Percentiles rank a stretch among this genome's conserved stretches.
Evolutionary conservation across 2,797 vertebrate genomes (phyloP).

Genomic region (Phoeniculus purpureus): DNA sequence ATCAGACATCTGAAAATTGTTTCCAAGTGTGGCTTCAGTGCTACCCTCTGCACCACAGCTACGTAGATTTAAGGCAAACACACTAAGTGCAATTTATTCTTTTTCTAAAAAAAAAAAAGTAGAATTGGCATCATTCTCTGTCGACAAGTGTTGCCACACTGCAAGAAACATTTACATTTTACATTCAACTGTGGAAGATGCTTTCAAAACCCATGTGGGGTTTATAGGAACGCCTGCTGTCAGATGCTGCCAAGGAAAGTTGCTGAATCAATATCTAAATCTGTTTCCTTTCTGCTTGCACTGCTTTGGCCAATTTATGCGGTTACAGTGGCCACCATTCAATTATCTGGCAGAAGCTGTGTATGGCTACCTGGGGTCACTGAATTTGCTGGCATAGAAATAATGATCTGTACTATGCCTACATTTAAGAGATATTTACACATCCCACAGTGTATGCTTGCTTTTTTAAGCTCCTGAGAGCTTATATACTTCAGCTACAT

Average conservation of each 20-base stretch:
- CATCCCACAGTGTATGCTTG: neutral
- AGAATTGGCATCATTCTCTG: neutral
- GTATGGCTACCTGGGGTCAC: neutral
- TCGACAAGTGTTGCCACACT: neutral
- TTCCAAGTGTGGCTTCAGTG: neutral
- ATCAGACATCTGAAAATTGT: neutral
- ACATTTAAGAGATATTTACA: neutral
- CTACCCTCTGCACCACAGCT: neutral
- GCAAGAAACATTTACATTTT: neutral
- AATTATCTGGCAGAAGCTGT: neutral
- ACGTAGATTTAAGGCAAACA: neutral
- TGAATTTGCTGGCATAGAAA: neutral
- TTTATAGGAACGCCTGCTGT: neutral
- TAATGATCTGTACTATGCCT: neutral
- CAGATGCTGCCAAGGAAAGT: neutral
- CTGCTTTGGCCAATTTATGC: neutral
- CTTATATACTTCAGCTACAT: neutral
- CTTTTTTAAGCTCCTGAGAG: neutral
- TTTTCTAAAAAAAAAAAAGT: neutral
- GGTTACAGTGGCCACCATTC: neutral
- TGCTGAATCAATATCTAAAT: neutral
- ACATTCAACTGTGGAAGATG: neutral
- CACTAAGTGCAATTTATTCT: neutral
- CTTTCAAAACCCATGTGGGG: constrained; percentile 1
- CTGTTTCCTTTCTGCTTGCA: neutral